phyloP scores from a whole-genome alignment of 1,140 invertebrate species.

The Orius insidiosus region DNA sequence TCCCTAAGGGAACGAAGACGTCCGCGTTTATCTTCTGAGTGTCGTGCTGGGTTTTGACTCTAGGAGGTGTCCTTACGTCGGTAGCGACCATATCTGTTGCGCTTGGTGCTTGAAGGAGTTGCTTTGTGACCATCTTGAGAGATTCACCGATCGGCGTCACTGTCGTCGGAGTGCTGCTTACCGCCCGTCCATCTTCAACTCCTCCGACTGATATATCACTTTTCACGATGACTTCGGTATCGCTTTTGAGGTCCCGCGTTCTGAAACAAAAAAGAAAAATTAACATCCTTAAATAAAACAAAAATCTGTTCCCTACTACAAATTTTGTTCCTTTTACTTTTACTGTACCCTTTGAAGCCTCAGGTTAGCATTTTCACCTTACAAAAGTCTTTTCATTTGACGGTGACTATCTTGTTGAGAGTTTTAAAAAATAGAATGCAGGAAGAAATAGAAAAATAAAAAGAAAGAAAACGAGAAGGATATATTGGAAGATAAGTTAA shows the following conservation, averaged over 20 bases:
- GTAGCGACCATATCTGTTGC: constrained; percentile 26
- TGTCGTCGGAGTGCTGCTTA: constrained; percentile 14
- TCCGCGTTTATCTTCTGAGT: constrained; percentile 8
- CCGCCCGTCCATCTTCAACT: constrained; percentile 21
- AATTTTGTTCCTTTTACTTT: too few species aligned
- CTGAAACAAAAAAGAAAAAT: constrained; percentile 13
- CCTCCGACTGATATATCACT: constrained; percentile 19
- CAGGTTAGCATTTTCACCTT: too few species aligned
- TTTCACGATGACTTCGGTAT: constrained; percentile 12
- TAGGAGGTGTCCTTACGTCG: constrained; percentile 41
- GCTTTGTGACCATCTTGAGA: constrained; percentile 34
- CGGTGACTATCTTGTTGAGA: too few species aligned
- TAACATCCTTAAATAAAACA: too few species aligned
- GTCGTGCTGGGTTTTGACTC: constrained; percentile 27
- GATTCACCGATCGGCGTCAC: constrained; percentile 29
- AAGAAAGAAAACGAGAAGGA: too few species aligned
- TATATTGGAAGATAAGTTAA: too few species aligned
- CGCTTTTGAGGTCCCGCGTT: constrained; percentile 18
- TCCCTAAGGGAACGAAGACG: constrained; percentile 14
- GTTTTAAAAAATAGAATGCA: too few species aligned
- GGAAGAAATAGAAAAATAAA: too few species aligned
- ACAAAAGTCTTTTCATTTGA: too few species aligned
- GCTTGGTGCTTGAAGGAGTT: constrained; percentile 26
- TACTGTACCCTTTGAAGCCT: too few species aligned
- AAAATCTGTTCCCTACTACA: too few species aligned